Evolutionary conservation across 2,113 vertebrate species (phyloP), one percentile per base, ranked within the genome.

Genomic region (Prionailurus viverrinus): DNA sequence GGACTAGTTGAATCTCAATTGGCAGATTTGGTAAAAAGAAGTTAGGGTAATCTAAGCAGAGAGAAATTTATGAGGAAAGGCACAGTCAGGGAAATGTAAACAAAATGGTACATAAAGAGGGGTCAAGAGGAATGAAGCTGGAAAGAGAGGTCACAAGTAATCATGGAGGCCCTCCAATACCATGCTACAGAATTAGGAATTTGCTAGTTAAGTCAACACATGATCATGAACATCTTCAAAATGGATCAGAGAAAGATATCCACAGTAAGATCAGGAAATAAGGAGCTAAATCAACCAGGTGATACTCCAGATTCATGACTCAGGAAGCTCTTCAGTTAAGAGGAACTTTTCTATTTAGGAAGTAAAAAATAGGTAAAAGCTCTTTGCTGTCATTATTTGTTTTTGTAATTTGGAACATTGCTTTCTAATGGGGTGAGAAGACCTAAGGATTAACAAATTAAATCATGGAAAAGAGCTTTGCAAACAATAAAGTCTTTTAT

Each of bases 21-120:
- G 65, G 29, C 39, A 96, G 63, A 63, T 88, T 88, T 84, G 55
- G 39, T n/a, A 29, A 89, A 82, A 88, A 71, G 36, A 80, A 89
- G 36, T 33, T 3, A 83, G 33, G 21, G 1, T 45, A 51, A 74
- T 45, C 65, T 78, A 95, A 84, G 27, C 76, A 88, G 68, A 71
- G 39, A 78, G 69, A 84, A 48, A 36, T 4, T 69, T 61, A 25
- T 84, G 8, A 96, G 69, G 41, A 84, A 68, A 55, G 41, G 41
- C 41, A 51, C 2, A 69, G 63, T 73, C 61, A 74, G 82, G 61
- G 74, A 69, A 68, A 53, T 61, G 27, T 61, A 65, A 18, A 31
- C 27, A 16, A 33, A 10, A 16, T 51, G 48, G 65, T 29, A 69
- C 65, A 31, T 23, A 51, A 71, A 58, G 10, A n/a, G 36, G 51